Evolutionary conservation across 2,113 vertebrate species (phyloP).

Genomic region (Cyprinodon brontotheroides): DNA sequence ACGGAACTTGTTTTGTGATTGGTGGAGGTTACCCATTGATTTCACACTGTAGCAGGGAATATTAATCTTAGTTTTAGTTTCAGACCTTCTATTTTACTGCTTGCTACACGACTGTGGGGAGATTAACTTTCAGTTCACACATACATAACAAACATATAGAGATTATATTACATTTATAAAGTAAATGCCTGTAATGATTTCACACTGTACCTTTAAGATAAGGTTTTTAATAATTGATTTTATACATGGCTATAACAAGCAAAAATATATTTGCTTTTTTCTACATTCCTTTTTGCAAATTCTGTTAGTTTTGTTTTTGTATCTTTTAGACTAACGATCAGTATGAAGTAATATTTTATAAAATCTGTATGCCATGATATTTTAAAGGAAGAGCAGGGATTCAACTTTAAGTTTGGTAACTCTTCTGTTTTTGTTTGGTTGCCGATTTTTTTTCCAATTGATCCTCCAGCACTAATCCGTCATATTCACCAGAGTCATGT

Average conservation of each 20-base stretch:
- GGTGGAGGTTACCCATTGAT: too few relatives aligned
- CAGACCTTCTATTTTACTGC: too few relatives aligned
- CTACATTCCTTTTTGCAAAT: not conserved
- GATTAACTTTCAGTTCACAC: too few relatives aligned
- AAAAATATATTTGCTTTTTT: not conserved
- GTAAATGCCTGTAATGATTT: too few relatives aligned
- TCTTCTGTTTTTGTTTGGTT: slow-evolving; percentile 29
- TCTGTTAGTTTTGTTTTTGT: not conserved
- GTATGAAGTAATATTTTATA: not conserved
- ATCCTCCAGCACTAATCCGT: slow-evolving; percentile 23
- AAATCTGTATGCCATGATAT: not conserved
- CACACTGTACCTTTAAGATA: not conserved
- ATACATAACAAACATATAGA: too few relatives aligned
- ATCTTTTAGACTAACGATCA: not conserved
- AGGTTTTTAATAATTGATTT: not conserved
- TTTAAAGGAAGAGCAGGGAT: slow-evolving; percentile 7
- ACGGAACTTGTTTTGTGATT: too few relatives aligned
- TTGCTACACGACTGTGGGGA: too few relatives aligned
- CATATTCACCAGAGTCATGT: slow-evolving; percentile 24
- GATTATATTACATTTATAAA: too few relatives aligned
- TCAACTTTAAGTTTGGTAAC: slow-evolving; percentile 15
- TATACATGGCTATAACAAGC: not conserved
- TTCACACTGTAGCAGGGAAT: too few relatives aligned
- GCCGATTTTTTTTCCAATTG: slow-evolving; percentile 36
- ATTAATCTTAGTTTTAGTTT: too few relatives aligned